These are phyloP conservation scores for Zaprionus taronus DNA, from an alignment of 1,140 invertebrate species.

Conservation along the genomic window DNA sequence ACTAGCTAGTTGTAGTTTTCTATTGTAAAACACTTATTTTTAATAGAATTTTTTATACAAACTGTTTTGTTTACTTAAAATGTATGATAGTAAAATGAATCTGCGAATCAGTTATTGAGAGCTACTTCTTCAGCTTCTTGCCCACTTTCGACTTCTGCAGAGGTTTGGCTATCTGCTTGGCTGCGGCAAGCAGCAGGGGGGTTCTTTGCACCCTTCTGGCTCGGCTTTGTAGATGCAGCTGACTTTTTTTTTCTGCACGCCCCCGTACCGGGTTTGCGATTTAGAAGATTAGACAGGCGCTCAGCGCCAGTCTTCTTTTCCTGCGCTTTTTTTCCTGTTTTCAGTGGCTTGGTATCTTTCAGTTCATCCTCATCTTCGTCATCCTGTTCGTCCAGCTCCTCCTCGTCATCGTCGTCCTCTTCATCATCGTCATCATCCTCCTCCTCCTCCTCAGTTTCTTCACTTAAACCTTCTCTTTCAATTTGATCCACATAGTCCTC, in stretches of 20 bases:
- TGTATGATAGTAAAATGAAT: slow-evolving; percentile 51
- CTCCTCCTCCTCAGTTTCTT: slow-evolving; percentile 32
- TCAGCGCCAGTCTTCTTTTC: slow-evolving; percentile 42
- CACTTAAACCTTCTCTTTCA: slow-evolving; percentile 36
- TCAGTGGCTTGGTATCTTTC: slow-evolving; percentile 24
- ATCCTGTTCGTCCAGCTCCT: slow-evolving; percentile 15
- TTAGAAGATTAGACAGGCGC: slow-evolving; percentile 52
- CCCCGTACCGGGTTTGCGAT: slow-evolving; percentile 70
- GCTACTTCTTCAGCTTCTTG: slow-evolving; percentile 73
- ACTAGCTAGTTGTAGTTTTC: slow-evolving; percentile 22
- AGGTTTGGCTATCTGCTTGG: slow-evolving; percentile 70
- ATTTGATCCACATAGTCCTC: slow-evolving; percentile 63
- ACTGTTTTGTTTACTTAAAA: slow-evolving; percentile 58
- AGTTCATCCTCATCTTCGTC: slow-evolving; percentile 45
- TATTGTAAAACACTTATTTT: slow-evolving; percentile 24
- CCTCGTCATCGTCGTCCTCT: slow-evolving; percentile 42
- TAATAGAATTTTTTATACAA: slow-evolving; percentile 56
- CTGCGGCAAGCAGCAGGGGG: slow-evolving; percentile 58
- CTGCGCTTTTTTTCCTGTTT: slow-evolving; percentile 44
- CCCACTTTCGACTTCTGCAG: slow-evolving; percentile 35
- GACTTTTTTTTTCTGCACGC: slow-evolving; percentile 66
- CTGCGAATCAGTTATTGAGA: slow-evolving; percentile 30
- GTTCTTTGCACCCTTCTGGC: slow-evolving; percentile 44
- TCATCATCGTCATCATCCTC: slow-evolving; percentile 39
- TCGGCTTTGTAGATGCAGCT: slow-evolving; percentile 7